Evolutionary conservation across 1,140 invertebrate genomes (phyloP).

Genomic region (Manduca sexta): DNA sequence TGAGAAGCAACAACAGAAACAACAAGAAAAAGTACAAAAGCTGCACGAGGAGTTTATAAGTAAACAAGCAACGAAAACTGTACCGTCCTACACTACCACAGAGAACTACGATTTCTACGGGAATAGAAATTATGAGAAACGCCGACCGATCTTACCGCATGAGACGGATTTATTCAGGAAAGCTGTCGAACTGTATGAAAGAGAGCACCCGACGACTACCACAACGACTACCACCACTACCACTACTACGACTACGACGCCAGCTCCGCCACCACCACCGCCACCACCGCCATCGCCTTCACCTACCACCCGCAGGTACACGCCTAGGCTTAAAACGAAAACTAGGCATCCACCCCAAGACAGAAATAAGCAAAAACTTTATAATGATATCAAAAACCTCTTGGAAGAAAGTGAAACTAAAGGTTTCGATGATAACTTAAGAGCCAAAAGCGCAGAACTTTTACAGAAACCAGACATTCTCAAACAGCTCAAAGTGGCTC

Average conservation of each 20-base stretch:
- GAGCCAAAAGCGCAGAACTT: conserved; percentile 57
- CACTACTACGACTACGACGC: conserved; percentile 48
- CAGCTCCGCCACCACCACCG: conserved; percentile 18
- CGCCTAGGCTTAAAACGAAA: conserved; percentile 59
- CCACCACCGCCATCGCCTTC: conserved; percentile 15
- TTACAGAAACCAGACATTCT: conserved; percentile 74
- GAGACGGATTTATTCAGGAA: conserved; percentile 69
- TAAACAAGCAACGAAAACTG: conserved; percentile 76
- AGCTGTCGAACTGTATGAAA: conserved; percentile 67
- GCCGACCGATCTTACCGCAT: conserved; percentile 58
- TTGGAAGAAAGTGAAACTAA: conserved; percentile 67
- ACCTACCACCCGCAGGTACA: conserved; percentile 46
- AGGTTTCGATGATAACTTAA: conserved; percentile 58
- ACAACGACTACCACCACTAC: conserved; percentile 66
- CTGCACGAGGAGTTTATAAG: conserved; percentile 77
- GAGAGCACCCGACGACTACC: conserved; percentile 66
- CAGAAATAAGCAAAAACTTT: conserved; percentile 68
- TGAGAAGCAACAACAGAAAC: conserved; percentile 80
- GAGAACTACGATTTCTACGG: conserved; percentile 58
- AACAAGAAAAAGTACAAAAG: conserved; percentile 78
- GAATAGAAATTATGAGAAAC: conserved; percentile 52
- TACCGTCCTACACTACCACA: conserved; percentile 65
- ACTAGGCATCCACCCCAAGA: conserved; percentile 61
- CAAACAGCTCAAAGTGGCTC: conserved; percentile 80
- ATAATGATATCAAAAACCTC: conserved; percentile 69